These are phyloP conservation scores for Notothenia rossii DNA, from an alignment of 2,113 vertebrate genomes.

Conservation along the genomic window DNA sequence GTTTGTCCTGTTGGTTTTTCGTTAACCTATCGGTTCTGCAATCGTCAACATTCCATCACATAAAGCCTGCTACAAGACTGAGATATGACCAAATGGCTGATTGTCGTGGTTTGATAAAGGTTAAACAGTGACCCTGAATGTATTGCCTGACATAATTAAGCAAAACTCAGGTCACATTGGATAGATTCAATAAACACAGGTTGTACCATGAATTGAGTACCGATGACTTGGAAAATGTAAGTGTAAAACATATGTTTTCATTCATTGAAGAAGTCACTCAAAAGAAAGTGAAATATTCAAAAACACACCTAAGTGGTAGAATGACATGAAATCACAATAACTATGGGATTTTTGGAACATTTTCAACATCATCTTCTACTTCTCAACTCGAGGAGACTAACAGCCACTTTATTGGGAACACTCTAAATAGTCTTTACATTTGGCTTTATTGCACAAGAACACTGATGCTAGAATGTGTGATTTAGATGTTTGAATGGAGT, in stretches of 20 bases:
- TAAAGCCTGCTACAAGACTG: neutral
- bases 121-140: neutral
- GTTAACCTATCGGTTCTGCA: too few species aligned
- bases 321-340: slow-evolving; percentile 27
- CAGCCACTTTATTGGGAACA: neutral
- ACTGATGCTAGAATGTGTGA: neutral
- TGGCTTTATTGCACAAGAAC: neutral
- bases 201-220: neutral
- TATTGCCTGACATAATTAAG: too few species aligned
- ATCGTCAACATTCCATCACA: too few species aligned
- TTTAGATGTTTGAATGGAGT: neutral
- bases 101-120: slow-evolving; percentile 18
- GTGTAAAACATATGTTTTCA: neutral
- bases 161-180: neutral
- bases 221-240: neutral
- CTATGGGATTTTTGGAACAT: slow-evolving; percentile 5
- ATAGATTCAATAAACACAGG: slow-evolving; percentile 23
- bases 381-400: neutral
- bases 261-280: slow-evolving; percentile 19
- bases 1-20: too few species aligned
- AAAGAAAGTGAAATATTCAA: neutral
- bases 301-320: slow-evolving; percentile 19
- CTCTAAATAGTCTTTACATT: neutral
- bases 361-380: neutral
- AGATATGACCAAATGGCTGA: neutral